These are phyloP conservation scores for Rhagoletis pomonella DNA, from an alignment of 1,140 invertebrate species.

Conservation along the genomic window DNA sequence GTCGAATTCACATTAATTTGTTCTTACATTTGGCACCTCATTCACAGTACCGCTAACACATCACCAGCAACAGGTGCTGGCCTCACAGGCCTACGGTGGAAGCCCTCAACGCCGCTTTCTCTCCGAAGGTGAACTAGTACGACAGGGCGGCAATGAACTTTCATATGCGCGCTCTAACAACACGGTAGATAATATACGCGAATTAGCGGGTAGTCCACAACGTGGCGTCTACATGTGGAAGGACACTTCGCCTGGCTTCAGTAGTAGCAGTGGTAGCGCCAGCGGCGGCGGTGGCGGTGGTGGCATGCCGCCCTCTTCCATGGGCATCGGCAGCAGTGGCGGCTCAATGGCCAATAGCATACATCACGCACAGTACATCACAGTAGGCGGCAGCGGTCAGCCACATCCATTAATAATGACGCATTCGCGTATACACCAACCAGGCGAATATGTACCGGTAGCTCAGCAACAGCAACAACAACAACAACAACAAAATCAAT, in stretches of 20 bases:
- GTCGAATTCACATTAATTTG: neutral
- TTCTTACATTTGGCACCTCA: neutral
- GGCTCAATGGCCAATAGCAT: conserved; percentile 67
- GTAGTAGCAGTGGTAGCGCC: conserved; percentile 51
- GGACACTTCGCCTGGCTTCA: conserved; percentile 79
- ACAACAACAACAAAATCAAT: conserved; percentile 65
- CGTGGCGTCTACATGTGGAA: conserved; percentile 90
- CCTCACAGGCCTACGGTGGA: conserved; percentile 73
- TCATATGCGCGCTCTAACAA: conserved; percentile 78
- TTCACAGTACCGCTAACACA: conserved; percentile 57
- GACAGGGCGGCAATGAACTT: conserved; percentile 78
- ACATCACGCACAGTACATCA: conserved; percentile 66
- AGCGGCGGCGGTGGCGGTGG: conserved; percentile 58
- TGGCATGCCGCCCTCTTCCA: conserved; percentile 54
- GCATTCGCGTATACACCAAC: conserved; percentile 66
- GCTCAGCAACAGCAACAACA: conserved; percentile 70
- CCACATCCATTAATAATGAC: conserved; percentile 69
- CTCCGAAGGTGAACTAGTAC: conserved; percentile 88
- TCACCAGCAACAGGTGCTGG: conserved; percentile 58
- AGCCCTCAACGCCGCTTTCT: conserved; percentile 89
- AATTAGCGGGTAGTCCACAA: conserved; percentile 88
- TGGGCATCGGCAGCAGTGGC: conserved; percentile 68
- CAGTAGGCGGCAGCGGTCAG: conserved; percentile 61
- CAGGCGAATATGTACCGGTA: conserved; percentile 63
- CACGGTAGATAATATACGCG: conserved; percentile 82